phyloP scores from a whole-genome alignment of 2,113 vertebrate genomes.

The Percina caprodes region DNA sequence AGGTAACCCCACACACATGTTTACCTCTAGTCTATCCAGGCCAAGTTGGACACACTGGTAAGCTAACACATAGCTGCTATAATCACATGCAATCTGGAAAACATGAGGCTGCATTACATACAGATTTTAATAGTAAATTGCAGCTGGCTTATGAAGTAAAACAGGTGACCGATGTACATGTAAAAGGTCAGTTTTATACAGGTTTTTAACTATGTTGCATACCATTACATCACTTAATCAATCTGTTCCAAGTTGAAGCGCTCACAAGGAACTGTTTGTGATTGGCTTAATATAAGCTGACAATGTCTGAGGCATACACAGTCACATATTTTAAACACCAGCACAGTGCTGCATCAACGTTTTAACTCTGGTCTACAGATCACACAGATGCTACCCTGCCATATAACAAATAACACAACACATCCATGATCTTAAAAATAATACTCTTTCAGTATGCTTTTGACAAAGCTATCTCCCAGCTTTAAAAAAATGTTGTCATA shows the following conservation, averaged over 20 bases:
- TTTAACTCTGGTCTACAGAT: background rate
- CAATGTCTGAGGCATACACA: slow-evolving; percentile 2
- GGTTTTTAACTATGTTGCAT: background rate
- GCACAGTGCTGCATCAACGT: background rate
- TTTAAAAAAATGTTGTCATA: background rate
- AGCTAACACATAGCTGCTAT: slow-evolving; percentile 6
- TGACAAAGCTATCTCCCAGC: background rate
- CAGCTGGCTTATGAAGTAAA: background rate
- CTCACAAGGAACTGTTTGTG: background rate
- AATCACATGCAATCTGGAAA: slow-evolving; percentile 8
- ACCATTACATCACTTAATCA: background rate
- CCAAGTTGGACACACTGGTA: slow-evolving; percentile 11
- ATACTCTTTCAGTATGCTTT: slow-evolving; percentile 8
- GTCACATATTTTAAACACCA: background rate
- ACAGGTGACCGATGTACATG: background rate
- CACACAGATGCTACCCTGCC: background rate
- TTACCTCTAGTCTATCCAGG: slow-evolving; percentile 24
- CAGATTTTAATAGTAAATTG: background rate
- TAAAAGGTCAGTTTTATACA: slow-evolving; percentile 22
- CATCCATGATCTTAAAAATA: background rate
- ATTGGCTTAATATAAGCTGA: slow-evolving; percentile 33
- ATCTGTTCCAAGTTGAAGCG: slow-evolving; percentile 3
- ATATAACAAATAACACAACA: background rate
- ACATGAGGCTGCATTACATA: slow-evolving; percentile 5
- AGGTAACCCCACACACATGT: slow-evolving; percentile 62